Conservation (phyloP, 2,113 vertebrate species). For the Furnarius figulus region DNA sequence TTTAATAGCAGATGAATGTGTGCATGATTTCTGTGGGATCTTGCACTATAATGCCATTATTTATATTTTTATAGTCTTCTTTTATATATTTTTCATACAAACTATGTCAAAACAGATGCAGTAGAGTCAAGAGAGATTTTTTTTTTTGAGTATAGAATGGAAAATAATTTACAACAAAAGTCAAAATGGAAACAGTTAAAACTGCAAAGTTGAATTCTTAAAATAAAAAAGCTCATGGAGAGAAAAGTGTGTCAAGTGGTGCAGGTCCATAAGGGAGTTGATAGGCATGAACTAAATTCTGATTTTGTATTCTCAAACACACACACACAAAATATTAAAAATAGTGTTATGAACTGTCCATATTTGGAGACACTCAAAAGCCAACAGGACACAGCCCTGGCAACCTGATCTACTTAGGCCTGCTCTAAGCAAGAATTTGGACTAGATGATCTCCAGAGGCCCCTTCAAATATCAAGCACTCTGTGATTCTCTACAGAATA, state of each 20-base stretch:
- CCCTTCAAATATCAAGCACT: background rate
- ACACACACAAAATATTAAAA: background rate
- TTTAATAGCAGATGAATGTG: background rate
- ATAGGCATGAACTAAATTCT: background rate
- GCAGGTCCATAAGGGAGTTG: background rate
- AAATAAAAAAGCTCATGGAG: background rate
- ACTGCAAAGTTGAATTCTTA: background rate
- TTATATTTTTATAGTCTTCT: background rate
- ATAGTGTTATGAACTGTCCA: background rate
- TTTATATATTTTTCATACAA: background rate
- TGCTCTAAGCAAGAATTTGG: background rate
- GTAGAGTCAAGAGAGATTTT: background rate
- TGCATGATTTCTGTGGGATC: background rate
- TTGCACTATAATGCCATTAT: background rate
- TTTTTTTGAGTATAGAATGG: background rate
- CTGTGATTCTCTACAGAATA: background rate
- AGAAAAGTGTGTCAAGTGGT: background rate
- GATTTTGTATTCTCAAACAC: background rate
- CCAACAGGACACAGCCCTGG: fast-evolving
- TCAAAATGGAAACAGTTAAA: background rate
- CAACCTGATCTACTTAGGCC: background rate
- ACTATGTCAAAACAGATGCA: background rate
- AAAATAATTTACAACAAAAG: background rate
- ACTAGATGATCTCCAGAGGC: background rate
- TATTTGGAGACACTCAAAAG: background rate